Evolutionary conservation across 2,888 invertebrate species (phyloP), one percentile per base, ranked within the genome.

Genomic region (Neelides folsomi): DNA sequence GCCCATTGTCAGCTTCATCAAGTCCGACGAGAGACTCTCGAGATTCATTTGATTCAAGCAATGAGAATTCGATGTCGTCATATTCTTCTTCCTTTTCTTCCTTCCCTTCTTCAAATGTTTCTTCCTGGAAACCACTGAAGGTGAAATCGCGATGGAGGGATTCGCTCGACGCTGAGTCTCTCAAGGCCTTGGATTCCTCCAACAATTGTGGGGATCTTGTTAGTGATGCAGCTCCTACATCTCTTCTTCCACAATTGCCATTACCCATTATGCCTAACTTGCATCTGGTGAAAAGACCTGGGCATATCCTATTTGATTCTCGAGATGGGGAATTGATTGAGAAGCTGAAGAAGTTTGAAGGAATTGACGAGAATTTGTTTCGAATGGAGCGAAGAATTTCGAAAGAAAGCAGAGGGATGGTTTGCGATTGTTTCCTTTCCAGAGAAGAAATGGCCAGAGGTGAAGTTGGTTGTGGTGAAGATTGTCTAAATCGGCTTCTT

Each of bases 401-500:
- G 70, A 90, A 86, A 68, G 92, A 94, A 70, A 86, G 88, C 0
- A 84, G 85, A 63, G 81, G 87, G 65, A 94, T 95, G 94, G 79
- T 83, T 34, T 95, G 95, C 71, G 95, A 95, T 71, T 97, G 95
- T 71, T 85, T 86, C 67, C 76, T 93, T 60, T 86, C 86, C 50
- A 81, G 83, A 68, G 93, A 93, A 64, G 95, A 95, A 68, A 76
- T 86, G 59, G 79, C 79, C 40, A 75, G 82, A 53, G 90, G 89
- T 0, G 85, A 87, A 67, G 71, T 80, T 56, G 92, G 90, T 9
- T 97, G 97, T 70, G 93, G 90, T 1, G 90, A 92, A 67, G 92
- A 94, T 72, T 97, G 97, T 71, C 78, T 97, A 36, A 97, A 97
- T 75, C 80, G 94, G 68, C 77, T 95, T 69, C 79, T 97, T n/a